Evolutionary conservation across 1,140 invertebrate species (phyloP).

Genomic region (Ceratina japonica): DNA sequence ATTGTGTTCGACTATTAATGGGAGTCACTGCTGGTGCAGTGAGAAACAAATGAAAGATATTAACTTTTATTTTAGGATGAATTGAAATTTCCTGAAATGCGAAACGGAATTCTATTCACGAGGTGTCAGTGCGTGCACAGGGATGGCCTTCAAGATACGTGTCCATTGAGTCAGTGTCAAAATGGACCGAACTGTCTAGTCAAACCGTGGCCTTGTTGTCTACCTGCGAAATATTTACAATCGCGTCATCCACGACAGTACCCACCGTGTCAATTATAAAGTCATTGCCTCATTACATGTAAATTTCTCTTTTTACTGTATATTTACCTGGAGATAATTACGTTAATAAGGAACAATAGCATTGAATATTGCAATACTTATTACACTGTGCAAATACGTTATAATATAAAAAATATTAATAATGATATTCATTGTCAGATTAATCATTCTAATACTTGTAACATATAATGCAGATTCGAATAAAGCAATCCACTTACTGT

Average conservation of each 20-base stretch:
- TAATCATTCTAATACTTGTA: too few species aligned
- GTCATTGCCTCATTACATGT: not conserved
- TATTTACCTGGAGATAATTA: not conserved
- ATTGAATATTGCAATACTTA: too few species aligned
- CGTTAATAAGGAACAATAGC: too few species aligned
- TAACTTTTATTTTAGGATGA: slow-evolving; percentile 23
- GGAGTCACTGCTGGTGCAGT: too few species aligned
- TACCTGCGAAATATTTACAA: slow-evolving; percentile 76
- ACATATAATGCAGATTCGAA: not conserved
- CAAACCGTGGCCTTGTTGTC: slow-evolving; percentile 83
- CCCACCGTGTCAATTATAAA: not conserved
- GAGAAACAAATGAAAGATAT: not conserved
- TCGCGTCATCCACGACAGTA: slow-evolving; percentile 57
- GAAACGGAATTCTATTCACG: slow-evolving; percentile 83
- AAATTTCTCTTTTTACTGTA: not conserved
- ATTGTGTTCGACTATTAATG: too few species aligned
- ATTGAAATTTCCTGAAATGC: slow-evolving; percentile 80
- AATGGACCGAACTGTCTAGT: slow-evolving; percentile 83
- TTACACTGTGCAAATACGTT: not conserved
- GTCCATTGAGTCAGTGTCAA: slow-evolving; percentile 83
- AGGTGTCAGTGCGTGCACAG: slow-evolving; percentile 85
- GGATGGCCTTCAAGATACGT: slow-evolving; percentile 86
- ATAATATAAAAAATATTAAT: not conserved
- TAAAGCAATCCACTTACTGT: not conserved
- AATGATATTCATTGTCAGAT: too few species aligned